A percentile compares a stretch with the other conserved stretches of the same genome.
Evolutionary conservation across 1,140 invertebrate genomes (phyloP).

Genomic region (Pectinophora gossypiella): DNA sequence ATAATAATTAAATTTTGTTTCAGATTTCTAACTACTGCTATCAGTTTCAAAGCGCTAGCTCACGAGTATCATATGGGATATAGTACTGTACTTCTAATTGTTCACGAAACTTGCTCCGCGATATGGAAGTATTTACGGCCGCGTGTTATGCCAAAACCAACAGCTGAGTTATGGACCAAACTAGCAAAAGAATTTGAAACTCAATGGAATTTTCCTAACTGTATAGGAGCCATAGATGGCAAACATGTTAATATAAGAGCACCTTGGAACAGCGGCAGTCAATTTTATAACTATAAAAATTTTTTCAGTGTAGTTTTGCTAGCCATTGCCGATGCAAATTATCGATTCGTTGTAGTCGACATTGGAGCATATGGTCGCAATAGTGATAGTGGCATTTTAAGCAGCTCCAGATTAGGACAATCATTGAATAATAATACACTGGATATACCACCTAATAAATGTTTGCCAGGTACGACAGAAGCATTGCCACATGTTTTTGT

Average conservation of each 20-base stretch:
- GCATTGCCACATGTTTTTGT: conserved; percentile 34
- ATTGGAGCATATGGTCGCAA: conserved; percentile 40
- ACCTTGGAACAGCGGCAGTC: too few species aligned
- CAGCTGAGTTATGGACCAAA: not conserved
- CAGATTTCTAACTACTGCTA: conserved; percentile 8
- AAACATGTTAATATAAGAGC: too few species aligned
- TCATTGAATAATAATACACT: conserved; percentile 20
- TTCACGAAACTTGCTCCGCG: conserved; percentile 1
- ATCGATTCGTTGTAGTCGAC: conserved; percentile 27
- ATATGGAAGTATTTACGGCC: conserved; percentile 4
- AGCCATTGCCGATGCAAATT: conserved; percentile 1
- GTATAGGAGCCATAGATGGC: too few species aligned
- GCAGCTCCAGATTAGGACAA: conserved; percentile 30
- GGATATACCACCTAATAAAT: conserved; percentile 27
- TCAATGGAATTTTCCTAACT: conserved; percentile 2
- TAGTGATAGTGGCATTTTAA: conserved; percentile 46
- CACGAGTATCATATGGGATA: conserved; percentile 3
- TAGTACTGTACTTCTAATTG: not conserved
- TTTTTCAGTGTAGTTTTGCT: conserved; percentile 4
- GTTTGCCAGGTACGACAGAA: conserved; percentile 14
- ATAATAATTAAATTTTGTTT: conserved; percentile 4
- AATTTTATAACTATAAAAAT: conserved; percentile 5
- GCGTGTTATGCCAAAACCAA: not conserved
- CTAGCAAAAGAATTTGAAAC: conserved; percentile 4
- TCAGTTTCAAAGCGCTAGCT: too few species aligned